phyloP scores from a whole-genome alignment of 30 jellyfish, hydroid and myxozoan genomes.

The Phacellophora camtschatica region DNA sequence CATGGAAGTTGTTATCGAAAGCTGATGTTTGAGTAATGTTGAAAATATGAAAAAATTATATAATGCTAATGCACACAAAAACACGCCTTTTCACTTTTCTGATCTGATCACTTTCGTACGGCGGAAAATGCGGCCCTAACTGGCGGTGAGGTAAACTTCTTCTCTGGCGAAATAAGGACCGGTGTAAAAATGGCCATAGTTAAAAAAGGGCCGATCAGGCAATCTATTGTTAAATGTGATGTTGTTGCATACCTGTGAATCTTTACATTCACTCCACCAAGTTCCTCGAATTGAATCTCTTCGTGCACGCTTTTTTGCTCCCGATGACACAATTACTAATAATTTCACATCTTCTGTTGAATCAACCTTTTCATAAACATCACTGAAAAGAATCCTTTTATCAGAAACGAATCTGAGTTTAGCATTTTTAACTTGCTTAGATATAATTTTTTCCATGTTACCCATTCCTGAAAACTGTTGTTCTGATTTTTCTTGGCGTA shows the following conservation, averaged over 20 bases:
- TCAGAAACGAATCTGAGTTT: constrained; percentile 43
- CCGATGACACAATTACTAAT: constrained; percentile 56
- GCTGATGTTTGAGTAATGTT: too few species aligned
- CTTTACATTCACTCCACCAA: constrained; percentile 61
- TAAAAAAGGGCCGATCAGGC: not conserved
- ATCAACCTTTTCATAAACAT: constrained; percentile 52
- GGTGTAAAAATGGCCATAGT: too few species aligned
- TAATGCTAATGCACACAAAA: too few species aligned
- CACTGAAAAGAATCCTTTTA: constrained; percentile 54
- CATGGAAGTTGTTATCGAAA: too few species aligned
- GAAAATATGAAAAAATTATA: too few species aligned
- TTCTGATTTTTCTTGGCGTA: not conserved
- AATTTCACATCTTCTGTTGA: constrained; percentile 27
- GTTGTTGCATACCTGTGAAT: constrained; percentile 9
- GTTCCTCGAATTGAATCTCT: constrained; percentile 69
- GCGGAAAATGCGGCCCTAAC: too few species aligned
- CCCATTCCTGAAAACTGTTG: constrained; percentile 44
- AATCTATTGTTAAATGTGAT: too few species aligned
- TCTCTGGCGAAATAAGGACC: too few species aligned
- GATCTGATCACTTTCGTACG: too few species aligned
- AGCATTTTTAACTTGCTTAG: constrained; percentile 24
- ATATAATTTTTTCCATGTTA: not conserved
- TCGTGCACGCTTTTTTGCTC: constrained; percentile 49
- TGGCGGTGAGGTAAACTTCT: too few species aligned
- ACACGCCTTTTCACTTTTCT: too few species aligned